phyloP scores from a whole-genome alignment of 2,797 vertebrate genomes.

The Dermochelys coriacea region DNA sequence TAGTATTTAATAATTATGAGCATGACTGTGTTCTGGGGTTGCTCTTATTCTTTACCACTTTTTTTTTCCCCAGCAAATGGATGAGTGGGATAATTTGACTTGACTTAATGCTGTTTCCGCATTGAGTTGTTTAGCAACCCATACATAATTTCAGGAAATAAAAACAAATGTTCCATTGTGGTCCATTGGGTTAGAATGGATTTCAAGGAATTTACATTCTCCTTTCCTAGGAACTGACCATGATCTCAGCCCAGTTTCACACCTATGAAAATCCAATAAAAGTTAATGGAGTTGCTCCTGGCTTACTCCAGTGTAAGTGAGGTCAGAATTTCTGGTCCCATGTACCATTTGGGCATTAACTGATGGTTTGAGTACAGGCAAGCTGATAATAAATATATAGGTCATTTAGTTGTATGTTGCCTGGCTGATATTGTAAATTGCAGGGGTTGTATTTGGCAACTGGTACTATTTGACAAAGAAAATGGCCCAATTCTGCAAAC shows the following conservation, averaged over 20 bases:
- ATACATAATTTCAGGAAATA: background rate
- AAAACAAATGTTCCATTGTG: background rate
- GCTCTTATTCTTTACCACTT: background rate
- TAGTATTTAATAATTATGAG: constrained; percentile 58
- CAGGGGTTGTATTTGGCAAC: background rate
- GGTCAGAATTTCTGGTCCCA: background rate
- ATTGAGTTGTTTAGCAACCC: background rate
- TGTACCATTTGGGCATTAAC: background rate
- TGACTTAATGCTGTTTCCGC: background rate
- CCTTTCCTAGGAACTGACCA: background rate
- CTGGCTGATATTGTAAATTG: background rate
- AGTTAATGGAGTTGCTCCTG: background rate
- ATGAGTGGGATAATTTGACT: background rate
- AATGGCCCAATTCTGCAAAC: background rate
- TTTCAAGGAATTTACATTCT: background rate
- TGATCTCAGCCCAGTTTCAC: background rate
- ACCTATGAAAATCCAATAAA: background rate
- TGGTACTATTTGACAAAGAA: background rate
- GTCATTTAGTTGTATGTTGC: background rate
- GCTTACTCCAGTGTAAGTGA: background rate
- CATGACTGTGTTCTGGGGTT: background rate
- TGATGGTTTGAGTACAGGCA: background rate
- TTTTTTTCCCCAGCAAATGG: background rate
- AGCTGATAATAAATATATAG: background rate
- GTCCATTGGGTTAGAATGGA: background rate